Conservation (phyloP, 2,797 vertebrate species). For the Muscicapa striata region DNA sequence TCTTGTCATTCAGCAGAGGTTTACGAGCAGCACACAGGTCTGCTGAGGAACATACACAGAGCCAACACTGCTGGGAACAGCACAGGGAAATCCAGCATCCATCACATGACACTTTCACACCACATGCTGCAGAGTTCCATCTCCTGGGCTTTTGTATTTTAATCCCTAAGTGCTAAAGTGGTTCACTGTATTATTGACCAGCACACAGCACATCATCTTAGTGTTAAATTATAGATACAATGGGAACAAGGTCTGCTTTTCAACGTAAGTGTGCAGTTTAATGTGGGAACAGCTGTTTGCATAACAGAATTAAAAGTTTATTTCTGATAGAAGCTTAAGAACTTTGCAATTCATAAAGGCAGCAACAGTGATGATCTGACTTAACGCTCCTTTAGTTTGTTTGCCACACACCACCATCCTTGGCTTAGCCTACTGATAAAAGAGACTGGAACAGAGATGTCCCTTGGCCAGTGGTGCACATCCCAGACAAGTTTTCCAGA, state of each 20-base stretch:
- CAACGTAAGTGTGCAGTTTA: neutral
- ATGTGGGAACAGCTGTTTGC: neutral
- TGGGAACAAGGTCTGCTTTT: neutral
- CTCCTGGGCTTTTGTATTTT: neutral
- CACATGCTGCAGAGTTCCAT: neutral
- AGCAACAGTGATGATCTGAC: neutral
- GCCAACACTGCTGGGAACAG: neutral
- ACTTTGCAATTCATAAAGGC: neutral
- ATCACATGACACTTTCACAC: neutral
- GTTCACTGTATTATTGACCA: neutral
- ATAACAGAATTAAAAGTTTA: neutral
- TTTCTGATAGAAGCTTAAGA: neutral
- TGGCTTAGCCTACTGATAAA: neutral
- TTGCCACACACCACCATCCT: neutral
- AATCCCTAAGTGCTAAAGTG: rapidly evolving
- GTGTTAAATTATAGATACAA: neutral
- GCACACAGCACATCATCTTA: neutral
- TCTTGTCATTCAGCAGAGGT: neutral
- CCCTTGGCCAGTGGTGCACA: neutral
- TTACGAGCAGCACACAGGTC: neutral
- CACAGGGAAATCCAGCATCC: neutral
- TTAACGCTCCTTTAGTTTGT: neutral
- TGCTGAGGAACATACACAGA: neutral
- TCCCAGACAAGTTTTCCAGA: neutral
- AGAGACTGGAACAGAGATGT: neutral